These are phyloP conservation scores for Passer domesticus DNA, from an alignment of 2,113 vertebrate species.

Conservation along the genomic window DNA sequence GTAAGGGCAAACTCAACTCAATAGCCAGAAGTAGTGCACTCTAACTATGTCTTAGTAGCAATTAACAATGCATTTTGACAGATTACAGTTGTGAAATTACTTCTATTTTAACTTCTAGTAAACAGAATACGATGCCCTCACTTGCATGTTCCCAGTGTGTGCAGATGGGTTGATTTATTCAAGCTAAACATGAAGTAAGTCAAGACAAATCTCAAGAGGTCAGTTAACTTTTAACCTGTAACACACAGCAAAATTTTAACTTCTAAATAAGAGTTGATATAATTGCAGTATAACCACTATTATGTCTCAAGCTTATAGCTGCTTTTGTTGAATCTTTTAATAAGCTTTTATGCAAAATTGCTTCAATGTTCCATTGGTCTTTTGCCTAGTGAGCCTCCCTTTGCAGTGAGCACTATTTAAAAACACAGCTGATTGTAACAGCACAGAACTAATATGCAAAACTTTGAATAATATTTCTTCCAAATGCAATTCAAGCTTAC, in stretches of 20 bases:
- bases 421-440: neutral
- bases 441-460: neutral
- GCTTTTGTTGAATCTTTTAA: neutral
- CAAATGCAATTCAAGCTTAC: constrained; percentile 57
- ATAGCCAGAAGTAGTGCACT: neutral
- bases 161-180: neutral
- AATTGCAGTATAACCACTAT: neutral
- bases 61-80: neutral
- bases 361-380: neutral
- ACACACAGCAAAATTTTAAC: neutral
- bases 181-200: neutral
- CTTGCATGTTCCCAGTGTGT: neutral
- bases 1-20: neutral
- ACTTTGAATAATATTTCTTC: neutral
- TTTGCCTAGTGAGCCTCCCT: neutral
- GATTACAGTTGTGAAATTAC: neutral
- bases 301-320: neutral
- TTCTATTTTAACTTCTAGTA: neutral
- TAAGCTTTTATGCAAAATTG: neutral
- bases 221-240: neutral
- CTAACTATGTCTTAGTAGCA: neutral
- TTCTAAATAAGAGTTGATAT: neutral
- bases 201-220: neutral
- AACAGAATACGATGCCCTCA: rapidly evolving
- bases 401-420: neutral